Evolutionary conservation across 2,888 invertebrate genomes (phyloP).

Genomic region (Cataglyphis albicans): DNA sequence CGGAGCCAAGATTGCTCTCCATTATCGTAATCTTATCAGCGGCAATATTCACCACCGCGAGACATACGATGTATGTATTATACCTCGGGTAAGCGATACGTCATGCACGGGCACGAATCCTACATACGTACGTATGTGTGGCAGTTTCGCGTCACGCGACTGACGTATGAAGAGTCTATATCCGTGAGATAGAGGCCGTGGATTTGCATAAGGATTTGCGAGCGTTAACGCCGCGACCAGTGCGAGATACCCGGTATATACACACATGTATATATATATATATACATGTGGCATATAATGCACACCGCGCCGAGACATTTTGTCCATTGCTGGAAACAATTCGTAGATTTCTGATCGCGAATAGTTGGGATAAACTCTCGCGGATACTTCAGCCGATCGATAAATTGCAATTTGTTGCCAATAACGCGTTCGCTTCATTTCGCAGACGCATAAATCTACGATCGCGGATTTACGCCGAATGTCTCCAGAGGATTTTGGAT

Average conservation of each 20-base stretch:
- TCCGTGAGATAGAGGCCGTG: constrained; percentile 31
- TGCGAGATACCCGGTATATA: not conserved
- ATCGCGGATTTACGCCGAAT: not conserved
- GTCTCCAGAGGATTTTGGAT: constrained; percentile 12
- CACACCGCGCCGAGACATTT: constrained; percentile 10
- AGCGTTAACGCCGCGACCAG: not conserved
- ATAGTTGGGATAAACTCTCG: constrained; percentile 5
- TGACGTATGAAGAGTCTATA: constrained; percentile 40
- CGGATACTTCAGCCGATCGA: not conserved
- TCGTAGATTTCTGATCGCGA: constrained; percentile 7
- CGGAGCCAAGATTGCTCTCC: constrained; percentile 4
- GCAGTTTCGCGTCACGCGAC: constrained; percentile 38
- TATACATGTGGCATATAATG: too few relatives aligned
- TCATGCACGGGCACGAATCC: constrained; percentile 38
- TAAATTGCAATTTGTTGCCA: not conserved
- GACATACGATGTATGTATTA: not conserved
- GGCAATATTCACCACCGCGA: constrained; percentile 23
- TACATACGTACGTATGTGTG: not conserved
- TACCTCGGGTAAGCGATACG: constrained; percentile 5
- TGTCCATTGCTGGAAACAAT: constrained; percentile 6
- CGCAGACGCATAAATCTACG: not conserved
- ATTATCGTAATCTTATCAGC: constrained; percentile 48
- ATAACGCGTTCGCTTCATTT: constrained; percentile 8
- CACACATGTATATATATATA: not conserved
- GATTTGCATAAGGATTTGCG: constrained; percentile 26